A percentile compares a stretch with the other conserved stretches of the same genome.
Conservation (phyloP, 2,888 invertebrate species). For the Leptinotarsa juncta region DNA sequence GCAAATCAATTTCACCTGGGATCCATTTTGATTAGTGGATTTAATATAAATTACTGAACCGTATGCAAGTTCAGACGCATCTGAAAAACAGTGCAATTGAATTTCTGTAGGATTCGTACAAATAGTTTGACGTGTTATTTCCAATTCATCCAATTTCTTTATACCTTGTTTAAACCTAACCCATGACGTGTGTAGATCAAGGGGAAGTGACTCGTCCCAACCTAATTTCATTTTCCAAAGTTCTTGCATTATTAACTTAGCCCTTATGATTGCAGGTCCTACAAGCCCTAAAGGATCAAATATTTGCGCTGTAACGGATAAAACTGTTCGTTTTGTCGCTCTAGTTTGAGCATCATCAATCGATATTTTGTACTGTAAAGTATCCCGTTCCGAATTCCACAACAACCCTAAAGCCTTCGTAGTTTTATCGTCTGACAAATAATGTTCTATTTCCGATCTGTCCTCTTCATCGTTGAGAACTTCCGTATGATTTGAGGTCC, state of each 20-base stretch:
- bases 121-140: slow-evolving; percentile 26
- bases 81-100: slow-evolving; percentile 37
- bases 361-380: slow-evolving; percentile 13
- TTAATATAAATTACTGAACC: slow-evolving; percentile 19
- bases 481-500: slow-evolving; percentile 20
- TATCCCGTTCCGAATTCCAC: slow-evolving; percentile 28
- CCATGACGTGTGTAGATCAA: slow-evolving; percentile 24
- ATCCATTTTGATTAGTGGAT: not conserved
- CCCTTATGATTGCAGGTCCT: slow-evolving; percentile 21
- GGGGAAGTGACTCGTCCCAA: slow-evolving; percentile 28
- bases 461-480: not conserved
- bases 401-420: slow-evolving; percentile 28
- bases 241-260: slow-evolving; percentile 23
- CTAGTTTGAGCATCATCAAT: not conserved
- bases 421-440: slow-evolving; percentile 22
- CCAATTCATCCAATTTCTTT: not conserved
- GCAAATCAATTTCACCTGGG: slow-evolving; percentile 27
- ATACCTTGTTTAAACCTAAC: slow-evolving; percentile 13
- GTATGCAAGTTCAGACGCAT: slow-evolving; percentile 27
- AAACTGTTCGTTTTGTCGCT: slow-evolving; percentile 25
- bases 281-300: slow-evolving; percentile 26
- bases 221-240: slow-evolving; percentile 24
- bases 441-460: not conserved
- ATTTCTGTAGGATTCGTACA: slow-evolving; percentile 14
- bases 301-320: slow-evolving; percentile 16